These are phyloP conservation scores for Bradysia coprophila DNA, from an alignment of 1,140 invertebrate genomes.

Conservation along the genomic window DNA sequence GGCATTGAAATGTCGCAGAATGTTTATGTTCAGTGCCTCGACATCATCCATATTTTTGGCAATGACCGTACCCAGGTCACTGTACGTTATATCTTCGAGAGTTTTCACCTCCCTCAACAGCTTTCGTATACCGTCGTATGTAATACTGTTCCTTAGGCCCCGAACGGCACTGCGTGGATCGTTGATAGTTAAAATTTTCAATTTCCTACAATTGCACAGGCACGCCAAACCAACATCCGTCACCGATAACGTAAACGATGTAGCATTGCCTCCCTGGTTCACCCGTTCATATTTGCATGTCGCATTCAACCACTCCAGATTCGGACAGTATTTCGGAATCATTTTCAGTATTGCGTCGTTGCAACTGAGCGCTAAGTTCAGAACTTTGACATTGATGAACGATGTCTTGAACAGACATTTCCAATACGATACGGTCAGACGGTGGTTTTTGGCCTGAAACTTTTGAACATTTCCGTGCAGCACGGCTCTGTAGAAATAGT, in stretches of 20 bases:
- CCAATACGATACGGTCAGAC: not conserved
- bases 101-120: not conserved
- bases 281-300: constrained; percentile 2
- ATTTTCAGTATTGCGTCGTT: not conserved
- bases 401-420: not conserved
- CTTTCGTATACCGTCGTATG: not conserved
- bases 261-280: not conserved
- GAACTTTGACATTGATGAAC: not conserved
- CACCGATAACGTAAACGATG: not conserved
- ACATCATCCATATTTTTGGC: not conserved
- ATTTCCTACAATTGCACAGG: not conserved
- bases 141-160: not conserved
- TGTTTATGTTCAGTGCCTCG: not conserved
- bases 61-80: not conserved
- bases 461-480: not conserved
- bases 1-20: constrained; percentile 1
- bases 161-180: not conserved
- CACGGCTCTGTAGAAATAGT: not conserved
- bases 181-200: not conserved
- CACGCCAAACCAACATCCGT: constrained; percentile 1
- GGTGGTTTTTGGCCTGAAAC: not conserved
- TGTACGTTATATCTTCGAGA: not conserved
- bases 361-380: constrained; percentile 1
- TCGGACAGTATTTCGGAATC: constrained; percentile 1
- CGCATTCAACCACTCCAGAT: not conserved